phyloP scores from a whole-genome alignment of 1,140 invertebrate species.

The Acromyrmex charruanus region DNA sequence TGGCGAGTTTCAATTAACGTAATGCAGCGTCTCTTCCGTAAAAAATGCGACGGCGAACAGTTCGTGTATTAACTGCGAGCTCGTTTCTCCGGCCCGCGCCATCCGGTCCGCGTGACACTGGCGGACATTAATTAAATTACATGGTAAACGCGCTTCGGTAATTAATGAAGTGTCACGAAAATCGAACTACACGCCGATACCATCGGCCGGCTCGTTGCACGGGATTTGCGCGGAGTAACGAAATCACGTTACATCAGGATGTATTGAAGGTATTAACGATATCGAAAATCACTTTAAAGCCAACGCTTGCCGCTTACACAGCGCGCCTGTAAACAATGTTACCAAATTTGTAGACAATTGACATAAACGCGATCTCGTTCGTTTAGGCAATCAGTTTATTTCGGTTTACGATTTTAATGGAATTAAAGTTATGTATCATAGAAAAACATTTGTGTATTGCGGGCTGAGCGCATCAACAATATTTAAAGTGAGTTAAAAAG shows the following conservation, averaged over 20 bases:
- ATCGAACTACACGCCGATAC: constrained; percentile 66
- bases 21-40: constrained; percentile 40
- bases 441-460: background rate
- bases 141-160: constrained; percentile 68
- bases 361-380: constrained; percentile 37
- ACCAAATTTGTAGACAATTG: constrained; percentile 27
- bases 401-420: background rate
- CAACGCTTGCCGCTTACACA: constrained; percentile 29
- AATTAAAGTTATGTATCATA: background rate
- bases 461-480: background rate
- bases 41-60: constrained; percentile 46
- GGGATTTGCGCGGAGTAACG: constrained; percentile 44
- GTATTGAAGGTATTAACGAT: constrained; percentile 62
- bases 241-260: constrained; percentile 63
- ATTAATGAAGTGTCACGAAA: constrained; percentile 76
- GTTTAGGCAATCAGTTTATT: constrained; percentile 35
- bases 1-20: constrained; percentile 59
- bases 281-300: constrained; percentile 68
- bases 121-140: constrained; percentile 74
- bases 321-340: constrained; percentile 34
- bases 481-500: background rate
- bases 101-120: constrained; percentile 31
- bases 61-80: constrained; percentile 65
- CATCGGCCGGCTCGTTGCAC: constrained; percentile 21
- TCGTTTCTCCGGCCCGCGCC: background rate